Conservation (phyloP, 2,888 invertebrate genomes). For the Drepanosiphum platanoidis region DNA sequence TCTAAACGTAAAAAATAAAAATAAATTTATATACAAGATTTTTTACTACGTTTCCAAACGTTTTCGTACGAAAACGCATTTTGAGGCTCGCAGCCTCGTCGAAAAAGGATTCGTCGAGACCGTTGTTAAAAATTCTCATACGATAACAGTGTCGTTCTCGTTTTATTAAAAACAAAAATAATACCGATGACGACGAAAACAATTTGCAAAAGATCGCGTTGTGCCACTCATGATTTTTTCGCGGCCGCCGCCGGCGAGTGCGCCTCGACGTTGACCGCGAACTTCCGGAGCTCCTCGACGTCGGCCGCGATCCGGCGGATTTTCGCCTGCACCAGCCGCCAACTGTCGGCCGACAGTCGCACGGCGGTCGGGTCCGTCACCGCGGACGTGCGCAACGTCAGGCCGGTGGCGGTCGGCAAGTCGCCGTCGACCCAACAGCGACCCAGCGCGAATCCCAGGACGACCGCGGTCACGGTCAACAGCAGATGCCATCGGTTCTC, state of each 20-base stretch:
- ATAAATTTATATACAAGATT: no score
- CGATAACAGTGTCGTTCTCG: no score
- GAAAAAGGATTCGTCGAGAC: no score
- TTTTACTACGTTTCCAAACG: no score
- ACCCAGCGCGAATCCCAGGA: neutral
- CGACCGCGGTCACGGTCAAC: neutral
- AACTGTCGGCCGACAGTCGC: neutral
- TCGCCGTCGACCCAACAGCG: neutral
- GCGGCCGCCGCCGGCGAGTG: neutral
- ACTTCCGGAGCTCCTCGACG: neutral
- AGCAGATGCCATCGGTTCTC: conserved; percentile 15
- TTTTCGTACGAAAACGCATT: no score
- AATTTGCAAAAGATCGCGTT: no score
- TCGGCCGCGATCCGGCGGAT: neutral
- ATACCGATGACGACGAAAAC: no score
- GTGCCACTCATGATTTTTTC: no score
- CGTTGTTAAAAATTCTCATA: no score
- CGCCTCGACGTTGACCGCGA: neutral
- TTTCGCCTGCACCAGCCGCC: neutral
- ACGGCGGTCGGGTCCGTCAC: neutral
- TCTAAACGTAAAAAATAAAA: no score
- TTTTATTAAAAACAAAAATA: no score
- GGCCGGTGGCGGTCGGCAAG: neutral
- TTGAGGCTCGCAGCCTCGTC: no score
- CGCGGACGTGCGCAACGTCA: neutral